phyloP scores from a whole-genome alignment of 2,888 invertebrate species.

The Synergus umbraculus region DNA sequence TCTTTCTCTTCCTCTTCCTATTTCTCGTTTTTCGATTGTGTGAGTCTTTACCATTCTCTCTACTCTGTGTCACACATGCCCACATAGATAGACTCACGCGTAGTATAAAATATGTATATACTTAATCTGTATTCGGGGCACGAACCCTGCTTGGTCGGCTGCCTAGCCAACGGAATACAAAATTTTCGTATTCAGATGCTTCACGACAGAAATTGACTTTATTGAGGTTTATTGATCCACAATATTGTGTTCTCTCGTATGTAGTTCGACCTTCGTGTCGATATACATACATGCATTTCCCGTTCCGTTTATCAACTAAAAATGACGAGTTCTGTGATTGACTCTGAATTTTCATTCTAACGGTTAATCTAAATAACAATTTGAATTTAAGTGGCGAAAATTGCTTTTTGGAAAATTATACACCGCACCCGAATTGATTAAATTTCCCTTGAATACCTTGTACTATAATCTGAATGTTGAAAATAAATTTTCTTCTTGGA shows the following conservation, averaged over 20 bases:
- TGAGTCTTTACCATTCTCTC: slow-evolving; percentile 13
- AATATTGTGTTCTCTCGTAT: slow-evolving; percentile 72
- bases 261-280: slow-evolving; percentile 7
- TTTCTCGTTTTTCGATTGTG: slow-evolving; percentile 12
- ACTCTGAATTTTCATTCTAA: background rate
- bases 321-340: slow-evolving; percentile 6
- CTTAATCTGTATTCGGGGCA: slow-evolving; percentile 75
- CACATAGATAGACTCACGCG: slow-evolving; percentile 51
- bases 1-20: slow-evolving; percentile 6
- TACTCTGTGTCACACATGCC: slow-evolving; percentile 14
- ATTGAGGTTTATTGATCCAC: slow-evolving; percentile 77
- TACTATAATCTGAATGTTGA: background rate
- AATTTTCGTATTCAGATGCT: slow-evolving; percentile 77
- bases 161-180: slow-evolving; percentile 74
- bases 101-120: slow-evolving; percentile 67
- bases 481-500: background rate
- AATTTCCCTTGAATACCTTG: too few relatives aligned
- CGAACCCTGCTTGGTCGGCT: slow-evolving; percentile 70
- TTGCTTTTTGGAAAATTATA: background rate
- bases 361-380: background rate
- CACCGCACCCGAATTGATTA: too few relatives aligned
- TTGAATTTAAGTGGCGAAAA: background rate
- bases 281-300: background rate
- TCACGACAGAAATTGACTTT: slow-evolving; percentile 77
- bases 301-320: background rate